These are phyloP conservation scores for Spheniscus humboldti DNA, from an alignment of 2,797 vertebrate genomes.

Conservation along the genomic window DNA sequence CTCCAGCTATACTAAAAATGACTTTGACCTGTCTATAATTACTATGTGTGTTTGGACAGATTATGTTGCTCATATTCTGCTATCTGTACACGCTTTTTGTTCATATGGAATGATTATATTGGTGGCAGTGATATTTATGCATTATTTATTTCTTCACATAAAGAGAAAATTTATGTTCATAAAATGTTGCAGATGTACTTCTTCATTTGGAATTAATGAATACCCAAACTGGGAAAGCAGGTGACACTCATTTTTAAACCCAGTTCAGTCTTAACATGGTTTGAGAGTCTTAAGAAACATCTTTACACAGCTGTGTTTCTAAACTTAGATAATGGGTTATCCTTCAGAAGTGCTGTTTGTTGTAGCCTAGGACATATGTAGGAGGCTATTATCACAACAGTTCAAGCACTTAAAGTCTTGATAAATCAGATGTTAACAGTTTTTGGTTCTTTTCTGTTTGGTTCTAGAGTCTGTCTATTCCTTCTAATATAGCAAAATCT, in stretches of 20 bases:
- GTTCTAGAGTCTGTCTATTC: neutral
- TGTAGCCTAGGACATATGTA: neutral
- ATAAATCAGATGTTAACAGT: neutral
- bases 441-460: neutral
- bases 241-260: neutral
- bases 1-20: neutral
- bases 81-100: neutral
- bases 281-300: neutral
- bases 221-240: neutral
- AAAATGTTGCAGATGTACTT: neutral
- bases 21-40: neutral
- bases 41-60: neutral
- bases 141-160: neutral
- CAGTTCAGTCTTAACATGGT: neutral
- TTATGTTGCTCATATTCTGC: neutral
- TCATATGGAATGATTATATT: neutral
- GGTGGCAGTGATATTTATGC: neutral
- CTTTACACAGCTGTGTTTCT: neutral
- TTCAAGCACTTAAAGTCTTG: neutral
- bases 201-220: neutral
- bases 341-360: neutral
- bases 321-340: neutral
- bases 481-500: neutral
- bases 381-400: neutral
- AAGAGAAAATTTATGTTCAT: neutral